Base-by-base conservation (phyloP, 2,888 invertebrate species). In the Keiferia lycopersicella region DNA sequence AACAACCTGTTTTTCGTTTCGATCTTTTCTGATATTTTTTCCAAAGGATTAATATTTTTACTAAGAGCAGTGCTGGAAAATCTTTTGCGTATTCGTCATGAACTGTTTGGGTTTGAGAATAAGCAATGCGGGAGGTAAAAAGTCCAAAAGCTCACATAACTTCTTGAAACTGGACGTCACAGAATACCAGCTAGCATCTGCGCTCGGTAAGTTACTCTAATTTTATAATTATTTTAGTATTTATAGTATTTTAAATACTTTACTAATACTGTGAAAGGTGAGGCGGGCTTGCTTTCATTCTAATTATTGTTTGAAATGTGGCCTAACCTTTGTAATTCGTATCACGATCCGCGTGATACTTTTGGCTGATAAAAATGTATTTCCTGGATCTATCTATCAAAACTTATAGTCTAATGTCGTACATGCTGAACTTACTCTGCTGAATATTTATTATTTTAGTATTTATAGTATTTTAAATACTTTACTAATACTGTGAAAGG, bases 81-180 rank as follows among this genome's bases (percentile, higher is more conserved):
- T 53, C 51, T 14, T 22, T 12, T 53, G 20, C 22, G 14, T 22
- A 22, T 53, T 53, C 34, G 18, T 61, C 63, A 88, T 88, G 87
- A 85, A 84, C 69, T 78, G 82, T 10, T 73, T 87, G 74, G 75
- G 81, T 1, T 68, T 86, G 60, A 80, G 87, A 69, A 80, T 86
- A 68, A 80, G 73, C 67, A 76, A 82, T 34, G 78, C 78, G 14
- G 81, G 79, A 10, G 76, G 73, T 20, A 80, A 73, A 39, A 87
- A 84, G 71, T 69, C 73, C 0, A 87, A 81, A 66, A 81, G 78
- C 64, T 70, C 75, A 0, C 77, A 79, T 62, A 74, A 76, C 41
- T 81, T 76, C 65, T 68, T 76, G 12, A 80, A 83, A 41, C 73
- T 86, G 57, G 41, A 63, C 11, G 66, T 84, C 22, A 68, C 76